Base-by-base conservation (phyloP, 2,888 invertebrate genomes). In the Pseudoips prasinana region DNA sequence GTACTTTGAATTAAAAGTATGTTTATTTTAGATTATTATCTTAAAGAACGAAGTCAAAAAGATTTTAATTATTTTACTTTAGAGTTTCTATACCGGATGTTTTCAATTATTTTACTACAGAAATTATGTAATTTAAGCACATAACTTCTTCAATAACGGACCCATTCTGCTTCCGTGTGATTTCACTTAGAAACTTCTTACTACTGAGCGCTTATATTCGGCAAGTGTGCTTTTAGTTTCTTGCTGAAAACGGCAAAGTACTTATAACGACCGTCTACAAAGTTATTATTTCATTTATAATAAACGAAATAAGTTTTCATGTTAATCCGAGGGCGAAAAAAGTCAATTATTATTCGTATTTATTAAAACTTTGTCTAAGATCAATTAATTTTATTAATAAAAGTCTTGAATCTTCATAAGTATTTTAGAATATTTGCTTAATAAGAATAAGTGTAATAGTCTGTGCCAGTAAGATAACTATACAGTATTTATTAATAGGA, bases 151-250 rank as follows among this genome's bases (percentile, higher is more conserved):
- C n/a, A n/a, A n/a, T n/a, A n/a, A n/a, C n/a, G n/a, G 18, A 10
- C 8, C 23, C 23, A 1, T 1, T 22, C 6, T 9, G 1, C 9
- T 2, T n/a, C 27, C 33, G 35, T 48, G 29, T 31, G n/a, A 48
- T 48, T 36, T 2, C 5, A 27, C 7, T 8, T 32, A 30, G 26
- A 43, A 45, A 46, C 29, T 56, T 57, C 35, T 38, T 39, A 40
- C 34, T 30, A 32, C 51, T 24, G 50, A 54, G 39, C 54, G 50
- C 70, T 72, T 71, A 65, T 73, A 71, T 73, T 71, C 70, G 57
- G 60, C 64, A 69, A 71, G 69, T 63, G 60, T 60, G 60, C 60
- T 50, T 59, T 52, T 46, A 65, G 68, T 64, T 67, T 65, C 70
- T 70, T 64, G 53, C 56, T 61, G 54, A 52, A 52, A 62, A 54